Base-by-base conservation (phyloP, 2,113 vertebrate genomes). In the Chitala chitala region DNA sequence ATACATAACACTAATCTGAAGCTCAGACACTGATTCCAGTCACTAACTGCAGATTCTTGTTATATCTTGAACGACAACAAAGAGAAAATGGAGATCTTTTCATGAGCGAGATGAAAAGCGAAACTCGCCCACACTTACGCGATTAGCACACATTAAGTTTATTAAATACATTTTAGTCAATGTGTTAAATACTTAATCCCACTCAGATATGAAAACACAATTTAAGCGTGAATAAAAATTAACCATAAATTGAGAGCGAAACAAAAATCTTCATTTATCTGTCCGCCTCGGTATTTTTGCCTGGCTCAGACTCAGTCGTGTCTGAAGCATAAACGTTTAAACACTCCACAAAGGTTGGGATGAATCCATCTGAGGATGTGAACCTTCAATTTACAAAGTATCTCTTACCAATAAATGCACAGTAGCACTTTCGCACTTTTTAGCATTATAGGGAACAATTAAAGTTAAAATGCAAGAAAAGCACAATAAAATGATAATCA, bases 111-210 rank as follows among this genome's bases (percentile, higher is more conserved):
- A 55, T 71, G 48, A n/a, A 29, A 64, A 38, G 29, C 59, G 26
- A 29, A 53, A 38, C 3, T 36, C 58, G 53, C 29, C 31, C 61
- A 74, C 36, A 46, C 65, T 38, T 53, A 12, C 53, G 20, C 50
- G 48, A 74, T 74, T 33, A 74, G 26, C 17, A 20, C 59, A 59
- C 50, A 72, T 68, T 73, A 73, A 38, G 42, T 36, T 17, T 20
- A 59, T 63, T 54, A 77, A 68, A 50, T 76, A 55, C 54, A 56
- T 66, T 59, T 51, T 46, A 70, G 26, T 80, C 61, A 74, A 46
- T 70, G 46, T 42, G 24, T 48, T 26, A 46, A 48, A 58, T 61
- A 76, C 76, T n/a, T 83, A 80, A 82, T 83, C 79, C 77, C 61
- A 72, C 78, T 78, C 70, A 24, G 29, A 51, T 22, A 42, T 42